Percentiles rank a stretch among this genome's conserved stretches.
Evolutionary conservation across 2,113 vertebrate genomes (phyloP).

Genomic region (Ramphastos sulfuratus): DNA sequence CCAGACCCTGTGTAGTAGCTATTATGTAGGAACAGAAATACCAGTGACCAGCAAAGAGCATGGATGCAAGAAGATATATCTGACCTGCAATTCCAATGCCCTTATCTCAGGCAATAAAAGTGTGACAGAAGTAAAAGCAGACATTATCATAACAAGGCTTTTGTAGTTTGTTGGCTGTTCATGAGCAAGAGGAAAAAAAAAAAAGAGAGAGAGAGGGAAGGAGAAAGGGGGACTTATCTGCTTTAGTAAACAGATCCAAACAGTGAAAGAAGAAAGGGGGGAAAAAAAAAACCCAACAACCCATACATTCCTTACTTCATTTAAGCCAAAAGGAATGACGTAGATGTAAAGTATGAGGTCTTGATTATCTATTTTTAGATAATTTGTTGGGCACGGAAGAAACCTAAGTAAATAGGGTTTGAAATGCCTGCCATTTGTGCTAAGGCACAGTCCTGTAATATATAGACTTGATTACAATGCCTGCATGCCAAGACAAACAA

Average conservation of each 20-base stretch:
- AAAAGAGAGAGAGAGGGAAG: background rate
- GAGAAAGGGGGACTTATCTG: background rate
- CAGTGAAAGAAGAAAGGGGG: background rate
- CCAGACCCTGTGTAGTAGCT: no score
- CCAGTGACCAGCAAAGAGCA: background rate
- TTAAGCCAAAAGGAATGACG: slow-evolving; percentile 42
- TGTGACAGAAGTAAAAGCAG: background rate
- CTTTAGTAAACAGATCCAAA: slow-evolving; percentile 14
- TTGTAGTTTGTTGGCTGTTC: background rate
- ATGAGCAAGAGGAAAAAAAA: background rate
- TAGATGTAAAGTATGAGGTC: slow-evolving; percentile 48
- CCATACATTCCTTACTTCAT: background rate
- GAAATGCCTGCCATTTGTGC: slow-evolving; percentile 61
- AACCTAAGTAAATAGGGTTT: slow-evolving; percentile 67
- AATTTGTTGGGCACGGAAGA: slow-evolving; percentile 62
- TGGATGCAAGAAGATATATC: background rate
- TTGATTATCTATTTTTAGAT: slow-evolving; percentile 70
- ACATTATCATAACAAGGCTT: background rate
- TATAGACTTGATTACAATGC: slow-evolving; percentile 68
- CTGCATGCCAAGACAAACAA: slow-evolving; percentile 69
- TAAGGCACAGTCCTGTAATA: slow-evolving; percentile 43
- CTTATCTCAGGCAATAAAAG: background rate
- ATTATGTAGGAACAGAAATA: no score
- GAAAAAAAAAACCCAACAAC: background rate
- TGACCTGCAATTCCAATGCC: background rate